Base-by-base conservation (phyloP, 2,113 vertebrate species). In the Struthio camelus region DNA sequence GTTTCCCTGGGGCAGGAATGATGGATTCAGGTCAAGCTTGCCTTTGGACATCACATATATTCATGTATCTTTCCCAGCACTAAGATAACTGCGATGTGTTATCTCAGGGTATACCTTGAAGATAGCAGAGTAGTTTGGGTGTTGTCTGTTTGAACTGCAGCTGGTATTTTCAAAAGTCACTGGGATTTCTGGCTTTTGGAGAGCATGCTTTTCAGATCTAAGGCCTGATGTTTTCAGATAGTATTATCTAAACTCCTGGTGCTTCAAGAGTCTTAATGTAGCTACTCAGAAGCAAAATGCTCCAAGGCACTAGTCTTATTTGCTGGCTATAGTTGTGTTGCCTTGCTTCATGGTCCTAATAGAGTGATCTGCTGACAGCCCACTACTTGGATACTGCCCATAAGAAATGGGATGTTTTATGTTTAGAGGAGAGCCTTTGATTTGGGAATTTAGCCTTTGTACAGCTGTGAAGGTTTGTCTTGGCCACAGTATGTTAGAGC, bases 41-140 rank as follows among this genome's bases (percentile, higher is more conserved):
- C 61, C 6, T 2, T 36, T 48, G 89, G 53, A 71, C 50, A 51
- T 65, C 23, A 6, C 73, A 3, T 6, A 24, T n/a, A 15, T 14
- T 48, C 23, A 5, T 1, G 9, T 23, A 2, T 64, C 84, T 48
- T 56, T 58, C 54, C 40, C 70, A 85, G 27, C 30, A 11, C 36
- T 53, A 38, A 36, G 80, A 54, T 13, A 38, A 32, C 18, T 1
- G 6, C 32, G 5, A 27, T 28, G 44, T 0, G 1, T 11, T 16
- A 18, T 27, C 34, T 17, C 69, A 25, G 32, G 28, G 32, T 5
- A 1, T 15, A 18, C 58, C 56, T 61, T 44, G 34, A 62, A 69
- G 34, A 15, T n/a, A 30, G 6, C 15, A 0, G 0, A 23, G 27
- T 38, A 48, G 58, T 19, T 16, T 2, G 0, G 40, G 28, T 25